Evolutionary conservation across 2,113 vertebrate species (phyloP).

Genomic region (Perca flavescens): DNA sequence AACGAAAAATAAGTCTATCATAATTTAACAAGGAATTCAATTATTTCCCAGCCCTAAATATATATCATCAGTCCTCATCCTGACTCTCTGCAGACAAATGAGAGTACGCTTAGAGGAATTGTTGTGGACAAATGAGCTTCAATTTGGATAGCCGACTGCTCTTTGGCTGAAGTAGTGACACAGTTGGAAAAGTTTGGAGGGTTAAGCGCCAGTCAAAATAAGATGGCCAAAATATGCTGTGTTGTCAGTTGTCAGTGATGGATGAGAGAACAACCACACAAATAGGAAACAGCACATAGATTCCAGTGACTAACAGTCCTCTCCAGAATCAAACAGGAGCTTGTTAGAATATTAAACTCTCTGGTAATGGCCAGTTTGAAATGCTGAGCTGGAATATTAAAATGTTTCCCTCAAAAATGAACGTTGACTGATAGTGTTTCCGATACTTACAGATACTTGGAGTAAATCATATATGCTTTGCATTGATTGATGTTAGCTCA

Average conservation of each 20-base stretch:
- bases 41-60: background rate
- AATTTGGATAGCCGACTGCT: background rate
- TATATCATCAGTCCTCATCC: background rate
- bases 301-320: background rate
- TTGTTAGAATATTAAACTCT: background rate
- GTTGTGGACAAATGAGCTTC: constrained; percentile 3
- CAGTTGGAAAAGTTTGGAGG: constrained; percentile 7
- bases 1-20: constrained; percentile 12
- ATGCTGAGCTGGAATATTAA: background rate
- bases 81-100: constrained; percentile 8
- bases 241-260: background rate
- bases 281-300: background rate
- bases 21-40: constrained; percentile 5
- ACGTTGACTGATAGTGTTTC: background rate
- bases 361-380: background rate
- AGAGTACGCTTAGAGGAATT: background rate
- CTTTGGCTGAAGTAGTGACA: background rate
- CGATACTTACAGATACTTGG: background rate
- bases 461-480: background rate
- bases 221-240: background rate
- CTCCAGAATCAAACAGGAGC: background rate
- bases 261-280: background rate
- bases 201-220: background rate
- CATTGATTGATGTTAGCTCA: background rate
- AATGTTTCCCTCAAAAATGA: background rate